Evolutionary conservation across 2,113 vertebrate species (phyloP).

Genomic region (Platysternon megacephalum): DNA sequence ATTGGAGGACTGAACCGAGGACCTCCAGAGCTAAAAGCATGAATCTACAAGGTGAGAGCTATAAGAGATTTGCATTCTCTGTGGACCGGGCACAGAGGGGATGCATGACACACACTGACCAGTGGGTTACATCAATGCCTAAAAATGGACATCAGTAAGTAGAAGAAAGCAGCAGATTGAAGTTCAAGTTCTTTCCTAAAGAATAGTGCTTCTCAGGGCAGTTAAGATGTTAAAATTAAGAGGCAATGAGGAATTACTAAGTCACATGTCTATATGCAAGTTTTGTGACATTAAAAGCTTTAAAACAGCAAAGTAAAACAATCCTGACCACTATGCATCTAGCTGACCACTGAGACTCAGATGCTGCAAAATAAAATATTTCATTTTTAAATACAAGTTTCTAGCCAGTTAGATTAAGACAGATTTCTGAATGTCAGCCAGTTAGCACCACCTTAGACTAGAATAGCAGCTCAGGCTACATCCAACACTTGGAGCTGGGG

Average conservation of each 20-base stretch:
- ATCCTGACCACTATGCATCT: neutral
- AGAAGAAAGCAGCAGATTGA: neutral
- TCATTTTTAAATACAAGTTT: neutral
- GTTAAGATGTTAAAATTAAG: neutral
- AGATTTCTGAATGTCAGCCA: neutral
- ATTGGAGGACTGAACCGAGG: neutral
- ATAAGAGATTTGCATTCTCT: neutral
- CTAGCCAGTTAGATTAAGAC: neutral
- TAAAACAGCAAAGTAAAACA: neutral
- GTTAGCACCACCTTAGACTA: neutral
- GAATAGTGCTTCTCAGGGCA: neutral
- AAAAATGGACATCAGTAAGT: neutral
- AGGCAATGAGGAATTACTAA: fast-evolving
- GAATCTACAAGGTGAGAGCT: neutral
- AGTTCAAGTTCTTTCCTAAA: neutral
- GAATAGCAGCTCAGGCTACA: neutral
- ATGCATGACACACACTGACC: neutral
- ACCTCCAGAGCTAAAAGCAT: neutral
- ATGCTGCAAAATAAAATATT: neutral
- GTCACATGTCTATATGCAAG: neutral
- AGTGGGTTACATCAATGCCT: neutral
- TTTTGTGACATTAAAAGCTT: neutral
- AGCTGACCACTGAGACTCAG: neutral
- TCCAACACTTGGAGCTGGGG: neutral
- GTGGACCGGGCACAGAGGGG: fast-evolving